Conservation (phyloP, 2,888 invertebrate genomes). For the Nomada hirtipes region DNA sequence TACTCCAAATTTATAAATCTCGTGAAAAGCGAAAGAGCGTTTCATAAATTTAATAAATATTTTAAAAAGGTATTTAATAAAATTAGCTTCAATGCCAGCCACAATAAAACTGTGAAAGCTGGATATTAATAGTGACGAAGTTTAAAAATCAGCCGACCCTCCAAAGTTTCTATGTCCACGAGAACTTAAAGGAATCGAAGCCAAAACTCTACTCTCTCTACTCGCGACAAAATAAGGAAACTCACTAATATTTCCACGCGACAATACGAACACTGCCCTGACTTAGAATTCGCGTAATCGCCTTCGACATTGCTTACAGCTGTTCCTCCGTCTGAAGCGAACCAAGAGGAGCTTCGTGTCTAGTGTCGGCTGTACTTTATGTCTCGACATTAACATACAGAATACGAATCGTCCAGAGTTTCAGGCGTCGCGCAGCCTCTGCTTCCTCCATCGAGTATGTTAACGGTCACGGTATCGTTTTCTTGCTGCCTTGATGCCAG, state of each 20-base stretch:
- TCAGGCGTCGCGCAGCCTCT: background rate
- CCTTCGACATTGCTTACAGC: constrained; percentile 76
- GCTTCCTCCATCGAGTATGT: constrained; percentile 32
- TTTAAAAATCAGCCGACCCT: no score
- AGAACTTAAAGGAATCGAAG: no score
- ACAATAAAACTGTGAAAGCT: no score
- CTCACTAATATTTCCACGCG: background rate
- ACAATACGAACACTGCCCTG: background rate
- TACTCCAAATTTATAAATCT: background rate
- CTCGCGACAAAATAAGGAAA: no score
- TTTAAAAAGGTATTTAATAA: no score
- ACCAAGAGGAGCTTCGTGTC: constrained; percentile 57
- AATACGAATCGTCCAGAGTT: constrained; percentile 73
- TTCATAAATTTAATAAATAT: background rate
- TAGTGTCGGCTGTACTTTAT: constrained; percentile 76
- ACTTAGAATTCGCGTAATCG: constrained; percentile 49
- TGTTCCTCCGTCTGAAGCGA: constrained; percentile 66
- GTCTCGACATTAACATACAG: constrained; percentile 78
- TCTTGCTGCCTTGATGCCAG: constrained; percentile 66
- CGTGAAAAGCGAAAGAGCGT: background rate
- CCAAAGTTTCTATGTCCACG: no score
- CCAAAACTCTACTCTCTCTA: no score
- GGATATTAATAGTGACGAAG: no score
- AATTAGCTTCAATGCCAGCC: no score
- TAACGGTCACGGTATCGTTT: constrained; percentile 69